Evolutionary conservation across 2,797 vertebrate genomes (phyloP).

Genomic region (Eremophila alpestris): DNA sequence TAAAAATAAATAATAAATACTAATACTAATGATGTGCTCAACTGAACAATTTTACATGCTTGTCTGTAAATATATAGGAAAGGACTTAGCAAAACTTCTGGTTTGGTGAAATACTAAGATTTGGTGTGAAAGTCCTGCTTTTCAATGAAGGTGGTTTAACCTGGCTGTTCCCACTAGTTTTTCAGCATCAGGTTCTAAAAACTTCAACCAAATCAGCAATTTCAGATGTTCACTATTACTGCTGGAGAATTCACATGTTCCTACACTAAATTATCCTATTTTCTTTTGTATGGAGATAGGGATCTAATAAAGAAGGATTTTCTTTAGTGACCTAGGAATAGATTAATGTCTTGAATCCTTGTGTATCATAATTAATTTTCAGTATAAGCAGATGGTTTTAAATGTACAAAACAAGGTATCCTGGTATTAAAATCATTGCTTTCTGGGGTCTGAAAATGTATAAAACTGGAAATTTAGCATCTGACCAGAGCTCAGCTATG

Average conservation of each 20-base stretch:
- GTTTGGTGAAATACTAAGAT: neutral
- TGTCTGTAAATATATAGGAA: neutral
- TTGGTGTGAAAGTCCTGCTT: neutral
- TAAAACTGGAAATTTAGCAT: neutral
- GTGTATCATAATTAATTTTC: neutral
- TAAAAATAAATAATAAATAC: neutral
- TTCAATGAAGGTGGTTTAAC: neutral
- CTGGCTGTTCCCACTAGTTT: neutral
- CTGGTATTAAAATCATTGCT: neutral
- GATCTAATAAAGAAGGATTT: neutral
- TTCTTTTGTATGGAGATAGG: accelerated
- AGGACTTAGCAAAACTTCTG: neutral
- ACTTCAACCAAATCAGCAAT: neutral
- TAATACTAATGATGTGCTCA: neutral
- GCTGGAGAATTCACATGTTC: neutral
- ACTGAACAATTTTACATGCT: neutral
- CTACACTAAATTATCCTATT: neutral
- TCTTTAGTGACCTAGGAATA: neutral
- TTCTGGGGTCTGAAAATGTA: neutral
- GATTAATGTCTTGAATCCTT: neutral
- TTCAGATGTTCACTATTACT: neutral
- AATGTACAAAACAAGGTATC: neutral
- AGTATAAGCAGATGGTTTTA: neutral
- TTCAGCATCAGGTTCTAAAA: neutral
- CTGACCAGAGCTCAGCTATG: neutral